Evolutionary conservation across 2,113 vertebrate species (phyloP).

Genomic region (Phoenicopterus ruber): DNA sequence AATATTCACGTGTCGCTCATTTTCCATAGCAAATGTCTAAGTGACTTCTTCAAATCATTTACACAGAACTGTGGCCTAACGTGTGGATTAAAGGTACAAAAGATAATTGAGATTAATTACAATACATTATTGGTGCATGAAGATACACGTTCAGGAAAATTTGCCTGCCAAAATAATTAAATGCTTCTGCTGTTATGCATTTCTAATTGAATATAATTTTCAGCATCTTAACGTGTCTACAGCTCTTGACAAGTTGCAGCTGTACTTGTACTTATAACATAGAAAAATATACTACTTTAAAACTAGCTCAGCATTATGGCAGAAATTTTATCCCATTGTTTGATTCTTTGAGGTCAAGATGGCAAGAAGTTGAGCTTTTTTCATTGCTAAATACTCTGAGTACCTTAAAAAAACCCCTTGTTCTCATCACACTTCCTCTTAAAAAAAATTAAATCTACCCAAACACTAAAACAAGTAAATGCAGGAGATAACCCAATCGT

Average conservation of each 20-base stretch:
- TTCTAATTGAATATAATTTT: slow-evolving; percentile 52
- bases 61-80: neutral
- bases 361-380: neutral
- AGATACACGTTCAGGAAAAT: slow-evolving; percentile 46
- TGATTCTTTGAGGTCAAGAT: neutral
- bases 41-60: slow-evolving; percentile 19
- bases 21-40: neutral
- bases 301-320: neutral
- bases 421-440: neutral
- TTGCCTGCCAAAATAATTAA: slow-evolving; percentile 49
- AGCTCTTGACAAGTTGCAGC: slow-evolving; percentile 52
- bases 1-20: neutral
- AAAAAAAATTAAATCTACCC: neutral
- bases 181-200: slow-evolving; percentile 27
- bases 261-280: neutral
- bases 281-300: neutral
- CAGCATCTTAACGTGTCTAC: slow-evolving; percentile 1
- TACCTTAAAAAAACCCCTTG: neutral
- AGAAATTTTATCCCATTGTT: neutral
- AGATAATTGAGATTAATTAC: slow-evolving; percentile 51
- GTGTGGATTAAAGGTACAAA: slow-evolving; percentile 31
- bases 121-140: slow-evolving; percentile 27
- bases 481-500: neutral
- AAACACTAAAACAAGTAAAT: neutral
- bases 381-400: neutral